Conservation (phyloP, 2,797 vertebrate species). For the Ctenopoma kingsleyae region DNA sequence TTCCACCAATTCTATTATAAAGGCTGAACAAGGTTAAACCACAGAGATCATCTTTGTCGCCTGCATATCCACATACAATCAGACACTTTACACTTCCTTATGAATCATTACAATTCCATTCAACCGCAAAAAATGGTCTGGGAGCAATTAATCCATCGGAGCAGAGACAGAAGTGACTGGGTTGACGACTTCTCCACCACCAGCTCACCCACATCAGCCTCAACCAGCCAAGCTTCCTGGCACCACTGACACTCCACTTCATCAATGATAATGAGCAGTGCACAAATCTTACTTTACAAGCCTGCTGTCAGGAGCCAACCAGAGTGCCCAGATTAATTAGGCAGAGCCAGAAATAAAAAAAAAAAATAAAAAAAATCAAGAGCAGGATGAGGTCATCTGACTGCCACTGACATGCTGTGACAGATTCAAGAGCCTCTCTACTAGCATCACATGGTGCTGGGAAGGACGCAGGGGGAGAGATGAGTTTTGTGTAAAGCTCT, state of each 20-base stretch:
- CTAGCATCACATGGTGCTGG: constrained; percentile 20
- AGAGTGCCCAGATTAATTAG: constrained; percentile 81
- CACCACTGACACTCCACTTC: constrained; percentile 80
- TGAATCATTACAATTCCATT: constrained; percentile 80
- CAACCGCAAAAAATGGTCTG: constrained; percentile 72
- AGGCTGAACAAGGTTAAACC: constrained; percentile 38
- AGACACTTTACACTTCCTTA: constrained; percentile 75
- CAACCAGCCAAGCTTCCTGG: constrained; percentile 69
- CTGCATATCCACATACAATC: constrained; percentile 62
- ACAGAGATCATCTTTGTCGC: constrained; percentile 40
- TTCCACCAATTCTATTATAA: constrained; percentile 29
- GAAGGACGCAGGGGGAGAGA: constrained; percentile 24
- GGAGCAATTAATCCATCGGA: constrained; percentile 80
- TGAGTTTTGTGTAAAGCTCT: constrained; percentile 44
- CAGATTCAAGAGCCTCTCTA: constrained; percentile 56
- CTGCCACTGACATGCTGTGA: constrained; percentile 53
- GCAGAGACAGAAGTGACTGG: constrained; percentile 71
- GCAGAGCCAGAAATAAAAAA: constrained; percentile 77
- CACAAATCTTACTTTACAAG: constrained; percentile 84
- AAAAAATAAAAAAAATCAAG: constrained; percentile 33
- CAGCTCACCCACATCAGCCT: constrained; percentile 78
- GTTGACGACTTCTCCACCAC: constrained; percentile 72
- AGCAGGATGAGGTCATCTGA: constrained; percentile 72
- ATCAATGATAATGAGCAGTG: constrained; percentile 84
- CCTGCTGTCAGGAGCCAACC: constrained; percentile 81